Percentiles rank a stretch among this genome's conserved stretches.
Conservation (phyloP, 2,113 vertebrate genomes). For the Rhizomys pruinosus region DNA sequence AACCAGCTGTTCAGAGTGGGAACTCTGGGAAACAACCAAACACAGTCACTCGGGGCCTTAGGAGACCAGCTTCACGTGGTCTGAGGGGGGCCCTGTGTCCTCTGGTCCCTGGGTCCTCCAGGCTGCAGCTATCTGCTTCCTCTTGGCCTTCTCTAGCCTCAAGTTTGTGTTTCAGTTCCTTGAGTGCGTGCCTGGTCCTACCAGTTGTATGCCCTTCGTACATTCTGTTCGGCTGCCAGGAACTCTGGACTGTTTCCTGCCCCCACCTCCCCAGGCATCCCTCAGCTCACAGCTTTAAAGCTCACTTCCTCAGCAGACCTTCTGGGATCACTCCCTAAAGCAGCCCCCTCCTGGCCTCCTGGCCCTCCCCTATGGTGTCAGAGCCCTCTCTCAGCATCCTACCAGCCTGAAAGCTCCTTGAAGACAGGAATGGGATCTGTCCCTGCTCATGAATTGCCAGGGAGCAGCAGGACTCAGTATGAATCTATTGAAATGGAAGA, state of each 20-base stretch:
- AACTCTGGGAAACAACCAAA: not conserved
- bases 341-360: not conserved
- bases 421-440: not conserved
- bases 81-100: not conserved
- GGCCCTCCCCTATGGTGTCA: not conserved
- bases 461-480: not conserved
- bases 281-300: not conserved
- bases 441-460: not conserved
- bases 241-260: not conserved
- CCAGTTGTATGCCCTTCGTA: not conserved
- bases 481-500: not conserved
- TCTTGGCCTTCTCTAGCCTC: not conserved
- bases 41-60: not conserved
- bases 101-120: not conserved
- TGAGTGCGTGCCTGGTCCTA: not conserved
- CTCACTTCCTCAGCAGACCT: not conserved
- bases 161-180: not conserved
- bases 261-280: not conserved
- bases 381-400: not conserved
- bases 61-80: not conserved
- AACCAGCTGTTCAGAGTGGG: not conserved
- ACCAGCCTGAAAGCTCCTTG: not conserved
- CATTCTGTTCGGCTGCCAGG: not conserved
- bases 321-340: not conserved
- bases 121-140: not conserved